Base-by-base conservation (phyloP, 2,113 vertebrate genomes). In the Anolis sagrei region DNA sequence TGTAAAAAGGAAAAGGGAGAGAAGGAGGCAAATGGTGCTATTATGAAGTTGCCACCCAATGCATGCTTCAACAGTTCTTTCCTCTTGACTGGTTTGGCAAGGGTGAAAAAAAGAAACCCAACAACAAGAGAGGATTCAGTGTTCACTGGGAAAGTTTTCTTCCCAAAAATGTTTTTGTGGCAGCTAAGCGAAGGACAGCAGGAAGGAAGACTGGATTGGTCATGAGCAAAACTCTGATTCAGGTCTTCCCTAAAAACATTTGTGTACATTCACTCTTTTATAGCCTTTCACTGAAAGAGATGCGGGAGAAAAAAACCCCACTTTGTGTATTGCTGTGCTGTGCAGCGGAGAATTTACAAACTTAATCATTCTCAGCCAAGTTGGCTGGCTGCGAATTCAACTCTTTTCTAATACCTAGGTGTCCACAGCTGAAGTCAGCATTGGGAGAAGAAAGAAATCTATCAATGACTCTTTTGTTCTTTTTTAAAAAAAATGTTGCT, bases 341-440 rank as follows among this genome's bases (percentile, higher is more conserved):
- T 74, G 79, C 72, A 51, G 85, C 85, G 90, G 91, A 95, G 91
- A 92, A 90, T 79, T 19, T 19, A 89, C 68, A 84, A 93, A 92
- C 72, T 93, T 86, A 88, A 27, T 79, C 84, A 83, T 61, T 73
- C 83, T 89, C 62, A 76, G 79, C 74, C 14, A 29, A 83, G 44
- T 79, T 0, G 0, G 66, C 83, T 91, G 87, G 82, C 77, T 84
- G 79, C 86, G 83, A 80, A 68, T 82, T 74, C 49, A 85, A 34
- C 83, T 85, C 86, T 76, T 87, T 62, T 9, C 66, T 88, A 51
- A 83, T 62, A 83, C 44, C 19, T 13, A 58, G 82, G 79, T 89
- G 79, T 77, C 81, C 18, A n/a, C 34, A 87, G 85, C 85, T 92
- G 86, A 93, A 94, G 89, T 90, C 85, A 93, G 81, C 44, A 36